phyloP scores from a whole-genome alignment of 2,113 vertebrate genomes.

The Lipotes vexillifer region DNA sequence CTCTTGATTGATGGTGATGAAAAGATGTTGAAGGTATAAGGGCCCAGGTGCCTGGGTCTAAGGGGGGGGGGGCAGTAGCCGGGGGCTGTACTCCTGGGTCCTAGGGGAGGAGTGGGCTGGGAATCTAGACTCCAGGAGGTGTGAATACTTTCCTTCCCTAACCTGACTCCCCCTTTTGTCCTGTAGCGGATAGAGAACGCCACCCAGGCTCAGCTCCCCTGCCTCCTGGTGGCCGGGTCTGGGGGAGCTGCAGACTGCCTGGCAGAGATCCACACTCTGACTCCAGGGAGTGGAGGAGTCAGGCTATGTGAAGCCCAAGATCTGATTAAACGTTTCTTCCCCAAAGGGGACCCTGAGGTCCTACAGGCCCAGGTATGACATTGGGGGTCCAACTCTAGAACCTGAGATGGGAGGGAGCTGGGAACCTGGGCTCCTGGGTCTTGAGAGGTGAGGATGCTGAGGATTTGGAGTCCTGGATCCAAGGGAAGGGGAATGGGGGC shows the following conservation, averaged over 20 bases:
- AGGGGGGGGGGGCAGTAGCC: not conserved
- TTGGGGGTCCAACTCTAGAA: not conserved
- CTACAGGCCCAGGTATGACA: slow-evolving; percentile 59
- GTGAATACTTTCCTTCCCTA: not conserved
- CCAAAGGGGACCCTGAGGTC: slow-evolving; percentile 56
- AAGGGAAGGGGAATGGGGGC: not conserved
- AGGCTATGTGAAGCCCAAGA: slow-evolving; percentile 44
- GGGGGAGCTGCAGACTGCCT: slow-evolving; percentile 87
- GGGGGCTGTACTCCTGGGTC: not conserved
- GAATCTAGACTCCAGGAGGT: not conserved
- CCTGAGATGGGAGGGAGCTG: not conserved
- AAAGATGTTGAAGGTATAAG: slow-evolving; percentile 84
- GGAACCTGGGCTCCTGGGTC: not conserved
- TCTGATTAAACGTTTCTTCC: slow-evolving; percentile 42
- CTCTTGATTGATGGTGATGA: slow-evolving; percentile 87
- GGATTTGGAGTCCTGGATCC: not conserved
- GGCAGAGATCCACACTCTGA: slow-evolving; percentile 79
- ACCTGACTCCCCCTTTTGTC: not conserved
- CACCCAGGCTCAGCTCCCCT: slow-evolving; percentile 84
- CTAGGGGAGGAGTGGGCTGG: not conserved
- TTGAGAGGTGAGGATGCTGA: not conserved
- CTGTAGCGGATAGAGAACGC: slow-evolving; percentile 85
- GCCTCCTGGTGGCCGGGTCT: slow-evolving; percentile 85
- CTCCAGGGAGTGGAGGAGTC: slow-evolving; percentile 58
- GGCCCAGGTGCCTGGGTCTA: not conserved